phyloP scores from a whole-genome alignment of 2,888 invertebrate genomes.

The Crossocerus cetratus region DNA sequence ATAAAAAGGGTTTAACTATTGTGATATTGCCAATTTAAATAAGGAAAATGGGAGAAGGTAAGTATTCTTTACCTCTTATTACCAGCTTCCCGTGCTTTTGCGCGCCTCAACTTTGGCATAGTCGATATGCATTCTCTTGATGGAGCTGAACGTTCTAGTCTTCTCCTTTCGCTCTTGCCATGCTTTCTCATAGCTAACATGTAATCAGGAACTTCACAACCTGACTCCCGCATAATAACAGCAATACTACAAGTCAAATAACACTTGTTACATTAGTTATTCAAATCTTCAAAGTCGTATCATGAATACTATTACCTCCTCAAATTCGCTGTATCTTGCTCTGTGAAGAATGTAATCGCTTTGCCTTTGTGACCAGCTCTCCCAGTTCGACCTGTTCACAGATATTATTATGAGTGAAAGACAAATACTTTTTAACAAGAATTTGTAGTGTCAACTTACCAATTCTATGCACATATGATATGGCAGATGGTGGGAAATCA shows the following conservation, averaged over 20 bases:
- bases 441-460: constrained; percentile 74
- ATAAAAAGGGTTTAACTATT: neutral
- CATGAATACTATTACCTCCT: constrained; percentile 81
- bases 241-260: constrained; percentile 84
- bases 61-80: constrained; percentile 1
- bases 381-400: constrained; percentile 87
- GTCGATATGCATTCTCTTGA: constrained; percentile 78
- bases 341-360: constrained; percentile 96
- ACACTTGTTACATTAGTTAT: constrained; percentile 10
- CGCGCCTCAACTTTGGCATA: constrained; percentile 33
- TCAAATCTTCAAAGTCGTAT: neutral
- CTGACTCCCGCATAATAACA: constrained; percentile 92
- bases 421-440: neutral
- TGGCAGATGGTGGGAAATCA: constrained; percentile 94
- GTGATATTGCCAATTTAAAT: neutral
- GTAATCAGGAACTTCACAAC: constrained; percentile 94
- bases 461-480: constrained; percentile 93
- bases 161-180: constrained; percentile 79
- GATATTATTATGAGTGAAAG: neutral
- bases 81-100: neutral
- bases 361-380: constrained; percentile 93
- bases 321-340: constrained; percentile 90
- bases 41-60: neutral
- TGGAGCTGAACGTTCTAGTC: constrained; percentile 81
- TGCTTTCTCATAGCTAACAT: constrained; percentile 88